Evolutionary conservation across 2,888 invertebrate species (phyloP), one percentile per base, ranked within the genome.

Genomic region (Cybosia mesomella): DNA sequence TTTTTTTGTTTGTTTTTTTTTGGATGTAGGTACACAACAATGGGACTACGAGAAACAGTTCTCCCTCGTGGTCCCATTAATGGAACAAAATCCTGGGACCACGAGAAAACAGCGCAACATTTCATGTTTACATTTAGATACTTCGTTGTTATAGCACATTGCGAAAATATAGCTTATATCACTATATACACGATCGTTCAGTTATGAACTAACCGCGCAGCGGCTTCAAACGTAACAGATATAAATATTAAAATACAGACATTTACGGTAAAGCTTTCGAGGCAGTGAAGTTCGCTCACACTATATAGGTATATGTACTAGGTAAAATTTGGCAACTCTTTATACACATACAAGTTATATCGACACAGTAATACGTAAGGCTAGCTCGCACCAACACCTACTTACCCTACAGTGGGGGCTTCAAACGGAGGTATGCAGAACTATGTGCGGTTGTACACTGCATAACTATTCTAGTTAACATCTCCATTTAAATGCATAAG

Each of bases 271-370:
- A 58, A 59, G 66, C 63, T 63, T 32, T 28, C n/a, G 58, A 69
- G 61, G 66, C 68, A 24, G 49, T 53, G 66, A 53, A 66, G 55
- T 66, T 64, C 34, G n/a, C 21, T 18, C 55, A 49, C 75, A 68
- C 21, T 24, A 36, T 39, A 13, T 62, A 13, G 55, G 74, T n/a
- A 59, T 22, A 54, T 22, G 62, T 65, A 83, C 90, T 91, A 90
- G 78, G 73, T 32, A 89, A 89, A 90, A 91, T 91, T 91, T 91
- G 91, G 91, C 91, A 88, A 87, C 90, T 79, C 63, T 77, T 68
- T 75, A 53, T 34, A 54, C 77, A 66, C 74, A 75, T 66, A 58
- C 24, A 24, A 55, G 22, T 22, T 55, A 60, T 55, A 66, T 57
- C 28, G 10, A 22, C 22, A 61, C 28, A 28, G 21, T 28, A 59